Evolutionary conservation across 2,797 vertebrate species (phyloP).

Genomic region (Schizothorax lantsangensis): DNA sequence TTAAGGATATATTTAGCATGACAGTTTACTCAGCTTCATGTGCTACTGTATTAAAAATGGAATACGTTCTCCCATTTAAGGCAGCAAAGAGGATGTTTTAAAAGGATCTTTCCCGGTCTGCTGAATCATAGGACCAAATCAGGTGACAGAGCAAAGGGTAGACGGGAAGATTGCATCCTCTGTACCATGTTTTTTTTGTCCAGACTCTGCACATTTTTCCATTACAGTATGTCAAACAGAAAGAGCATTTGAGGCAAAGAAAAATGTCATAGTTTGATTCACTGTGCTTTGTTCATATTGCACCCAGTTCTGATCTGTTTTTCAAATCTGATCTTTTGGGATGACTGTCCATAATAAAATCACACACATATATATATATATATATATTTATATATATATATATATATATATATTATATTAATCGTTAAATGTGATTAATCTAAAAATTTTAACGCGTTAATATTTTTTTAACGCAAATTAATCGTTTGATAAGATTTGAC

Average conservation of each 20-base stretch:
- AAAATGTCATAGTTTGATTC: not conserved
- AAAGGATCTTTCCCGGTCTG: not conserved
- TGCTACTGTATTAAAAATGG: not conserved
- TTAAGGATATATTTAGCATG: constrained; percentile 14
- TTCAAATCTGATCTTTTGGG: not conserved
- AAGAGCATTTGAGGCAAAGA: not conserved
- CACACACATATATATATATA: too few species aligned
- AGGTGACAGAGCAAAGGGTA: constrained; percentile 6
- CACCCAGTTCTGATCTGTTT: not conserved
- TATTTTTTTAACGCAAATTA: too few species aligned
- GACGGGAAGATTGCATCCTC: not conserved
- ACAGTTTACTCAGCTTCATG: not conserved
- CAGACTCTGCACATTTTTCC: not conserved
- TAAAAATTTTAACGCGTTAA: too few species aligned
- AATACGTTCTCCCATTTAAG: not conserved
- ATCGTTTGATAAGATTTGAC: too few species aligned
- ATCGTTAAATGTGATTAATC: too few species aligned
- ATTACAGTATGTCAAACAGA: not conserved
- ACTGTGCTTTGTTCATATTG: not conserved
- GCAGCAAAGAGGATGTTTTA: constrained; percentile 12
- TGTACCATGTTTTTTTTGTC: not conserved
- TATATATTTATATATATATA: too few species aligned
- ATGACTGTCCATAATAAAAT: not conserved
- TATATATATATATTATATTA: too few species aligned
- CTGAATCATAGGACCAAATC: constrained; percentile 17